Base-by-base conservation (phyloP, 2,888 invertebrate genomes). In the Limnephilus auricula region DNA sequence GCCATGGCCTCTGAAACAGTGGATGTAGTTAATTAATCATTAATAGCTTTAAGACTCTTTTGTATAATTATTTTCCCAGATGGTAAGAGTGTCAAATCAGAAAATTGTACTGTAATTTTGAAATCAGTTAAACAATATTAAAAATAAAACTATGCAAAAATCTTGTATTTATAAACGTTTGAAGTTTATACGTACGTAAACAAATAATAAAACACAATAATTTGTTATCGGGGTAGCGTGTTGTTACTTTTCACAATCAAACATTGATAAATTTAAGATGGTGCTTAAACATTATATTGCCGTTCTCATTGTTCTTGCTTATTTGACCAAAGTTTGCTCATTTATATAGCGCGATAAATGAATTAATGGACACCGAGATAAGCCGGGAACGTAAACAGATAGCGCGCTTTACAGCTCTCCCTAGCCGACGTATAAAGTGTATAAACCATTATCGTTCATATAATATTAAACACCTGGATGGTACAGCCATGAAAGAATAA, bases 301-400 rank as follows among this genome's bases (percentile, higher is more conserved):
- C 65, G 65, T 25, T n/a, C 25, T 25, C 25, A 65, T 65, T 65
- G 65, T 88, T 32, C 65, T 40, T 9, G 88, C 88, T 88, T 88
- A 31, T 50, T 45, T 78, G 32, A 88, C 89, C 79, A 40, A 79
- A 32, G 80, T 32, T 32, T 80, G 32, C 32, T 32, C 32, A 31
- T 30, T 80, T 65, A 65, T 65, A 80, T 31, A 32, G 32, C 80
- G 80, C 80, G 80, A 80, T 80, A 65, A 65, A 65, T 65, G 65
- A 65, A 65, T 85, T 85, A 30, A 40, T 30, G 40, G 85, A n/a
- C 30, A 85, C 40, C 40, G n/a, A 85, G 30, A 85, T 37, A 40
- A 85, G 85, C 45, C n/a, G 40, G 13, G 85, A 85, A 85, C 45
- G 85, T 40, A 85, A 40, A 45, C 85, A 40, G 40, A 85, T 85